phyloP scores from a whole-genome alignment of 2,888 invertebrate genomes.

The Lasioglossum malachurum region DNA sequence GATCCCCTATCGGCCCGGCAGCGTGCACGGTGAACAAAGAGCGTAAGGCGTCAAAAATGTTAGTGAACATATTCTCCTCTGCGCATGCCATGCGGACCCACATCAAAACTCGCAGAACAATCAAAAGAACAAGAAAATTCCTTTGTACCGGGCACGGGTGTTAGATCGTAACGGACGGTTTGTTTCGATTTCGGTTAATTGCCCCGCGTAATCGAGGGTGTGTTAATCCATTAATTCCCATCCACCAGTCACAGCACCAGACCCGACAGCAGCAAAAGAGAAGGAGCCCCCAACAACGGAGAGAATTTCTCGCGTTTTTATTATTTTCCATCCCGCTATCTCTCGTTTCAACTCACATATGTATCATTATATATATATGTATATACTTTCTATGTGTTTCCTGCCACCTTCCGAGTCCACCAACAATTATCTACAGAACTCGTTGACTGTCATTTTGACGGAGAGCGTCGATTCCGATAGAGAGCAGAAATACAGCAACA shows the following conservation, averaged over 20 bases:
- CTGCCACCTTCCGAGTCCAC: conserved; percentile 22
- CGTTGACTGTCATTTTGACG: not conserved
- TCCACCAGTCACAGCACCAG: conserved; percentile 74
- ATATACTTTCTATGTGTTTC: not conserved
- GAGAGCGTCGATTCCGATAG: conserved; percentile 28
- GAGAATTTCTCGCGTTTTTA: conserved; percentile 45
- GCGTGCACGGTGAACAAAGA: conserved; percentile 3
- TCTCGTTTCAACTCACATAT: not conserved
- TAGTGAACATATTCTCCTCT: conserved; percentile 62
- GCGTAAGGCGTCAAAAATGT: conserved; percentile 42
- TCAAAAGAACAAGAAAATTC: conserved; percentile 21
- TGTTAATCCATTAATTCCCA: conserved; percentile 69
- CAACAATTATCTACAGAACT: conserved; percentile 27
- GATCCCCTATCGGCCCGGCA: conserved; percentile 27
- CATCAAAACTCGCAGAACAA: conserved; percentile 45
- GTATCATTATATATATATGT: not conserved
- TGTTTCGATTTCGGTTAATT: conserved; percentile 36
- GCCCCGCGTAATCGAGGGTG: conserved; percentile 34
- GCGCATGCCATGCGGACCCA: conserved; percentile 73
- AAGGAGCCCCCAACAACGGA: conserved; percentile 71
- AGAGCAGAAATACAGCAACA: conserved; percentile 37
- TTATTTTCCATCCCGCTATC: conserved; percentile 9
- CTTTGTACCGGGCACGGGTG: conserved; percentile 36
- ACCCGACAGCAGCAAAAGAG: conserved; percentile 76
- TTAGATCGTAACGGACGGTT: conserved; percentile 61